Evolutionary conservation across 2,113 vertebrate genomes (phyloP), one percentile per base, ranked within the genome.

Genomic region (Synodontis membranacea): DNA sequence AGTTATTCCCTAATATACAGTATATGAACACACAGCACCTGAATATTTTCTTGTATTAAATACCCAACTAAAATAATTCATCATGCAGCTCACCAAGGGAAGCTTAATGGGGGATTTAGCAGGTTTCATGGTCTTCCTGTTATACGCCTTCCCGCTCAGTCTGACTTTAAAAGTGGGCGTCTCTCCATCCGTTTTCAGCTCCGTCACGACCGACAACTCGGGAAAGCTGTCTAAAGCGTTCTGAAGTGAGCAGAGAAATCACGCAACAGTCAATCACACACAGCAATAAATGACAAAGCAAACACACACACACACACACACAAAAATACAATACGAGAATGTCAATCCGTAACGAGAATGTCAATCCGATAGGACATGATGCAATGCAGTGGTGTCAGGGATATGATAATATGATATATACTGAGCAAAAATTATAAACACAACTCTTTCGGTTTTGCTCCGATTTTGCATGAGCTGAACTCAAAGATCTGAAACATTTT

Each of bases 141-240:
- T 98, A 93, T 99, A 99, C 87, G 96, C 92, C 93, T 96, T 97
- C 39, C 98, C 98, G 87, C 98, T 97, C 93, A 99, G 96, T 91
- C 96, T 97, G 90, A 99, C 97, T 94, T 98, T 99, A 84, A 97
- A 97, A 89, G 96, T 90, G 42, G 96, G 89, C 0, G 92, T 93
- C 91, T 96, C 96, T 72, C 96, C 96, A 66, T 95, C 96, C 89
- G 97, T 98, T 91, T 96, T 97, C 94, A 93, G 95, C 89, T 93
- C 97, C 25, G 96, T 96, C 88, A 98, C 95, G 91, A 98, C 94
- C 17, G 97, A 96, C 88, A 99, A 94, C 94, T 99, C 98, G 89
- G 98, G 98, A 80, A 98, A 99, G 92, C 94, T 97, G 96, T 99
- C 98, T 91, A 99, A 93, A 87, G 98, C 97, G 0, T 94, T 97